Conservation (phyloP, 2,888 invertebrate species). For the Nemotelus pantherinus region DNA sequence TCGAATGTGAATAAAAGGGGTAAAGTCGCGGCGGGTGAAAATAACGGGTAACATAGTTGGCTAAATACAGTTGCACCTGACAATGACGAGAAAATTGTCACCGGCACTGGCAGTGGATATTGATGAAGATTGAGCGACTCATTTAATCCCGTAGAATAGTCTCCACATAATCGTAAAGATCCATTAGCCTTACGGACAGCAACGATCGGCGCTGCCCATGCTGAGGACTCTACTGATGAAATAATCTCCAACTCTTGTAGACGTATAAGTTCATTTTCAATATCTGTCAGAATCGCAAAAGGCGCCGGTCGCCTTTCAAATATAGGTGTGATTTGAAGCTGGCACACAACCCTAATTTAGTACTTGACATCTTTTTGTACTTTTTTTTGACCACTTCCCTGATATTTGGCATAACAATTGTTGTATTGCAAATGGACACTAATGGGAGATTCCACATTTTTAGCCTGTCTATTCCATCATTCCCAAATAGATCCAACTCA, state of each 20-base stretch:
- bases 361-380: not conserved
- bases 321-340: not conserved
- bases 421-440: not conserved
- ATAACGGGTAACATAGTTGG: too few species aligned
- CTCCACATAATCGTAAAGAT: slow-evolving; percentile 51
- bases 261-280: not conserved
- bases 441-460: not conserved
- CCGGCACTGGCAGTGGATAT: slow-evolving; percentile 40
- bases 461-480: not conserved
- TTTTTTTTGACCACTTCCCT: not conserved
- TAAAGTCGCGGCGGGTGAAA: too few species aligned
- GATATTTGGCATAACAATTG: too few species aligned
- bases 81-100: too few species aligned
- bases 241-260: slow-evolving; percentile 48
- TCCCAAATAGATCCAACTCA: not conserved
- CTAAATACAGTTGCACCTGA: too few species aligned
- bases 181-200: slow-evolving; percentile 50
- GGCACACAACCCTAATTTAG: slow-evolving; percentile 25
- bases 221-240: slow-evolving; percentile 50
- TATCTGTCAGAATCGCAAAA: not conserved
- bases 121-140: slow-evolving; percentile 50
- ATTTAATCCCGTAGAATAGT: slow-evolving; percentile 53
- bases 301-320: slow-evolving; percentile 44
- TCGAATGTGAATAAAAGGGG: too few species aligned
- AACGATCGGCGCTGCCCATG: slow-evolving; percentile 53